Evolutionary conservation across 2,113 vertebrate genomes (phyloP), one percentile per base, ranked within the genome.

Genomic region (Dryoscopus gambensis): DNA sequence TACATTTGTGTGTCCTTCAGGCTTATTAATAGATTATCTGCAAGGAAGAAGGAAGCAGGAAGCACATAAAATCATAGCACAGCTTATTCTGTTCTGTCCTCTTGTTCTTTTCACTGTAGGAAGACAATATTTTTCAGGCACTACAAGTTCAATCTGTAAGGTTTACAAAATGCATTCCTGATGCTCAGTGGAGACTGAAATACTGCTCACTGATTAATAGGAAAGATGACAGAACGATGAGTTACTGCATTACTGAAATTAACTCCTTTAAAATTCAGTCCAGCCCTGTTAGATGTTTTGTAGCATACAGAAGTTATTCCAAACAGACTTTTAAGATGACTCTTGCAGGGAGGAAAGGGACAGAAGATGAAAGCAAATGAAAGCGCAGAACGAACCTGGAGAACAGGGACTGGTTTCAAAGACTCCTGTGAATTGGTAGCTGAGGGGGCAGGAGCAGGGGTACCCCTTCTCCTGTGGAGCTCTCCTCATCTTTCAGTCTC

Each of bases 161-260:
- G 47, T 64, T 92, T 92, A 91, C 86, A 84, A 40, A 93, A 92
- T 89, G 91, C 56, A 86, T 95, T 64, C 33, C 56, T 59, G 84
- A 69, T 89, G 91, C 69, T 88, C 60, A 15, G 52, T 42, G 30
- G 69, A 92, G 84, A 65, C 89, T 89, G 86, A 92, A 89, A 86
- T 84, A 67, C 59, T 81, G 89, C 76, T 90, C 86, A 47, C 62
- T 87, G 94, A 93, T 93, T 91, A 86, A 77, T 84, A 80, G 40
- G 79, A 59, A 74, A 69, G 84, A 77, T 21, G 94, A 74, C 92
- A 86, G 79, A 42, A 35, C 4, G 1, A 27, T 63, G 94, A 95
- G 73, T 89, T 95, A 78, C 30, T 91, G 76, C 47, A 18, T 70
- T 92, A 50, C 71, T 86, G 68, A 77, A 81, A 92, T 93, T 31